These are phyloP conservation scores for Gavialis gangeticus DNA, from an alignment of 2,113 vertebrate genomes.

Conservation along the genomic window DNA sequence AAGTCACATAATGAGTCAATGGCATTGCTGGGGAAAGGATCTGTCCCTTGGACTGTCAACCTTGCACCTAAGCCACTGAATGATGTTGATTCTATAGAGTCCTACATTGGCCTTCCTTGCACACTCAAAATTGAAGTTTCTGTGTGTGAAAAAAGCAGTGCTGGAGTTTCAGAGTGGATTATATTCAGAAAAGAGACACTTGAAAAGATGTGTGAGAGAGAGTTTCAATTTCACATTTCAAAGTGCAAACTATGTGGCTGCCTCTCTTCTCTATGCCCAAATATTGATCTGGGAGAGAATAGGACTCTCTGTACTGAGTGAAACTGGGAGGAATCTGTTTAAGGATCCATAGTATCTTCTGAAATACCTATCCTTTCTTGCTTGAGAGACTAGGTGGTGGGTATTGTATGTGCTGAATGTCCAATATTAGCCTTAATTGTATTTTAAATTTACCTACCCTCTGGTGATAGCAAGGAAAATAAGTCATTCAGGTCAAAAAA, in stretches of 20 bases:
- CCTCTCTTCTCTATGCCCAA: background rate
- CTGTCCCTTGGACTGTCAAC: background rate
- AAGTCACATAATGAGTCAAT: background rate
- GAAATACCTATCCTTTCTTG: background rate
- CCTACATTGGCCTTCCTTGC: background rate
- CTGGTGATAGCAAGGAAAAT: conserved; percentile 60
- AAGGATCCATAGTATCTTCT: background rate
- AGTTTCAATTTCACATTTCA: background rate
- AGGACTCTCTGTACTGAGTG: background rate
- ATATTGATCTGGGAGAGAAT: background rate
- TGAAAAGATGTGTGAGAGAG: background rate
- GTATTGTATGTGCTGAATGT: background rate
- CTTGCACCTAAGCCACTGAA: background rate
- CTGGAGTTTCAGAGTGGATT: background rate
- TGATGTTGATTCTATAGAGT: background rate
- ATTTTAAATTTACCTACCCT: conserved; percentile 60
- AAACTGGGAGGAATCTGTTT: background rate
- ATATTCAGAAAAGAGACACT: background rate
- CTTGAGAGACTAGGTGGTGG: background rate
- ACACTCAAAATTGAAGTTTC: background rate
- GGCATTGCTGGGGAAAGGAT: background rate
- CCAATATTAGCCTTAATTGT: conserved; percentile 15
- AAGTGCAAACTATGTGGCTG: background rate
- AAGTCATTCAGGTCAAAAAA: conserved; percentile 73
- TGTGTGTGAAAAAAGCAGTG: background rate